Evolutionary conservation across 2,888 invertebrate genomes (phyloP), one percentile per base, ranked within the genome.

Genomic region (Macaria notata): DNA sequence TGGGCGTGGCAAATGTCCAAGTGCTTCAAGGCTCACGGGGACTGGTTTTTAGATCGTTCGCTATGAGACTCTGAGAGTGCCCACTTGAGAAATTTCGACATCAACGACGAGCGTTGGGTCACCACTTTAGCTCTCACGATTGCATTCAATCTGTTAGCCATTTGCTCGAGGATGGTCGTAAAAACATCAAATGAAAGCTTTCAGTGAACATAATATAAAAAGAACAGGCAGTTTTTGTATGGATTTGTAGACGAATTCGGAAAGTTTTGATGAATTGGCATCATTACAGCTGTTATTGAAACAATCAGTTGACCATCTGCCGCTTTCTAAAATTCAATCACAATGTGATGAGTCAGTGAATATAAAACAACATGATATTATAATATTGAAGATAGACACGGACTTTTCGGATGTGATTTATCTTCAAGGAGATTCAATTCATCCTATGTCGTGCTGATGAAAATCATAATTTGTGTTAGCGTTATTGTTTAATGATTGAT

Each of bases 1-100:
- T 80, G 85, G 88, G 88, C 84, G 86, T 87, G 88, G 88, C 87
- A 84, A 79, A 69, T 77, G 76, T 79, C 84, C 84, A 86, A 86
- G 76, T 82, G 77, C 77, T 83, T 71, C 83, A 88, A 86, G 86
- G 84, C 80, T 76, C 77, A 73, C 77, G 66, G 71, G 76, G 80
- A 85, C 85, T 76, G 81, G 84, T 86, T 88, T 86, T 85, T 83
- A 79, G 81, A 82, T 79, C 79, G 77, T 81, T 74, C 75, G 73
- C 76, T 75, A 76, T 71, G 76, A 81, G 75, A 72, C 76, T 75
- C 76, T 71, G 76, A 81, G 75, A 72, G 71, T 78, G 73, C 70
- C 78, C 77, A 83, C 82, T 85, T 82, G 78, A 81, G 70, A 81
- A 77, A 80, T 87, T 86, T 84, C 83, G 72, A 84, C 80, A 84